Base-by-base conservation (phyloP, 2,888 invertebrate genomes). In the Iphiclides podalirius region DNA sequence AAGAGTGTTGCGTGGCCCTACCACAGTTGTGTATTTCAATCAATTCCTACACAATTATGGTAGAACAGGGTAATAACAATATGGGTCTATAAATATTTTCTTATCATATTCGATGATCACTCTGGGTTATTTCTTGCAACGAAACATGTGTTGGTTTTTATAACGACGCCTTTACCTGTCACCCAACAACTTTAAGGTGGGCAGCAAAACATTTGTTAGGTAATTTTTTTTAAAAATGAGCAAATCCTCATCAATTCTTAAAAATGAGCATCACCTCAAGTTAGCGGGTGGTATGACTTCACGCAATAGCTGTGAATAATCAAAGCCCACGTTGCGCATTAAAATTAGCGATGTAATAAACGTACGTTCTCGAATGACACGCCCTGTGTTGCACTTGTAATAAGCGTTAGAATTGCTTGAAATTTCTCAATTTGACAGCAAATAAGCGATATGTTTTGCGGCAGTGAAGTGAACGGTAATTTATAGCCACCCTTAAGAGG, bases 231-330 rank as follows among this genome's bases (percentile, higher is more conserved):
- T 36, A 12, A 53, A 53, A 54, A 50, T 45, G 39, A 51, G 69
- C 26, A 36, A n/a, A n/a, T n/a, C n/a, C n/a, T n/a, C n/a, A n/a
- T n/a, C n/a, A n/a, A n/a, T n/a, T n/a, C n/a, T n/a, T n/a, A 67
- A 75, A 72, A 70, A 67, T 78, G 76, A 65, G 72, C 72, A 73
- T 77, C 75, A 79, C 75, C 79, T 79, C 76, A 73, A 70, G 77
- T 75, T 79, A 78, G 82, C 84, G 82, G 87, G 85, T 81, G 87
- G 85, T 83, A 80, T 72, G 68, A 68, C 68, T 66, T 66, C 66
- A 74, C 69, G 79, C 76, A 85, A 83, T 82, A 83, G 75, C 80
- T 82, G 83, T 78, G 79, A 76, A 85, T 85, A 84, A 85, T 83
- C 82, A 80, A 65, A 58, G 66, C 68, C 71, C 69, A 67, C 61